Percentiles rank a stretch among this genome's conserved stretches.
Conservation (phyloP, 2,113 vertebrate genomes). For the Numenius arquata region DNA sequence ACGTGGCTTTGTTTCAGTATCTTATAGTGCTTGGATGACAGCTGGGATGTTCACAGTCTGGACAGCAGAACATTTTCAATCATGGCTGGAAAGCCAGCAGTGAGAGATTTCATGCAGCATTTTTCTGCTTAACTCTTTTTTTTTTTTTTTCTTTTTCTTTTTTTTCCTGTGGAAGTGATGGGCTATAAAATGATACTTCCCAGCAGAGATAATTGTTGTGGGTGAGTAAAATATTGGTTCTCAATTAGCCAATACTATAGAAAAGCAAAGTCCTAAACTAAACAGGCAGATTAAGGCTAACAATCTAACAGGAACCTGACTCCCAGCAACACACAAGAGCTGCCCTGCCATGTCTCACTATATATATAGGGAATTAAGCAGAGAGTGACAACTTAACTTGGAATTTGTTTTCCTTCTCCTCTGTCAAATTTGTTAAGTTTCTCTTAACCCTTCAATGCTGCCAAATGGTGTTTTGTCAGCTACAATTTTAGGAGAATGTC, state of each 20-base stretch:
- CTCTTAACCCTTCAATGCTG: conserved; percentile 27
- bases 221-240: background rate
- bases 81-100: background rate
- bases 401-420: conserved; percentile 43
- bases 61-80: background rate
- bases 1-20: background rate
- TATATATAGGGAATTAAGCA: background rate
- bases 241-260: background rate
- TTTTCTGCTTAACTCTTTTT: background rate
- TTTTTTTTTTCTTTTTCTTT: too few species aligned
- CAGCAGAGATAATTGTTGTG: background rate
- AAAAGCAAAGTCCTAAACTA: background rate
- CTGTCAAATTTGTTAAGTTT: conserved; percentile 25
- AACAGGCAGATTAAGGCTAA: background rate
- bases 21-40: background rate
- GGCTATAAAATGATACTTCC: background rate
- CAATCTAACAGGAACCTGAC: conserved; percentile 6
- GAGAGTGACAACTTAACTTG: background rate
- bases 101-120: background rate
- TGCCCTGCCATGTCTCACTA: background rate
- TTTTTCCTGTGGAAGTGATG: background rate
- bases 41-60: background rate
- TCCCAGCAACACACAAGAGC: background rate
- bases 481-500: conserved; percentile 18
- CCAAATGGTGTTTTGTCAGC: conserved; percentile 57